Evolutionary conservation across 2,888 invertebrate species (phyloP).

Genomic region (Lycocerus yunnanus): DNA sequence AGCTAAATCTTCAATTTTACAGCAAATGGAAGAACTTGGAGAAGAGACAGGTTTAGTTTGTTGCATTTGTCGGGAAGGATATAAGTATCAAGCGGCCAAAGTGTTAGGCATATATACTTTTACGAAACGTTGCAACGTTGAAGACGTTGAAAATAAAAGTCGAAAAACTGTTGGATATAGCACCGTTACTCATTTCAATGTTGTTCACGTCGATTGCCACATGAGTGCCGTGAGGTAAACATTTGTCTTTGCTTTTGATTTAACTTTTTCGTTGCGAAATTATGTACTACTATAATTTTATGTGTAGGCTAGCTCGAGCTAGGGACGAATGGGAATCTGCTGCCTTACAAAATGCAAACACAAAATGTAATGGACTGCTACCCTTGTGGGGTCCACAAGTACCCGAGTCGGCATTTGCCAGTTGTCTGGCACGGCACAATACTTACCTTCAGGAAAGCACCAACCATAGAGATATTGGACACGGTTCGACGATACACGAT

Average conservation of each 20-base stretch:
- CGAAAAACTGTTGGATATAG: constrained; percentile 88
- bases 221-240: constrained; percentile 88
- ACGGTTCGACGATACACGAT: constrained; percentile 87
- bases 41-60: constrained; percentile 96
- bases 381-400: constrained; percentile 97
- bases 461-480: constrained; percentile 77
- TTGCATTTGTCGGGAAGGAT: constrained; percentile 97
- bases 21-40: constrained; percentile 92
- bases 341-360: constrained; percentile 96
- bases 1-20: constrained; percentile 86
- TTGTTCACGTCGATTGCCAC: constrained; percentile 98
- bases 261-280: not conserved
- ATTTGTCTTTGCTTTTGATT: constrained; percentile 31
- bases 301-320: constrained; percentile 50
- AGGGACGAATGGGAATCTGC: constrained; percentile 99
- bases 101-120: constrained; percentile 96
- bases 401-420: constrained; percentile 89
- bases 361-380: constrained; percentile 93
- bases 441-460: constrained; percentile 79
- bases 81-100: constrained; percentile 92
- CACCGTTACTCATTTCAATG: constrained; percentile 97
- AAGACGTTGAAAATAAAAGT: constrained; percentile 88
- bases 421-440: constrained; percentile 90
- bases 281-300: not conserved
- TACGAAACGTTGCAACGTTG: constrained; percentile 92